Conservation (phyloP, 2,888 invertebrate genomes). For the Drosophila siamana region DNA sequence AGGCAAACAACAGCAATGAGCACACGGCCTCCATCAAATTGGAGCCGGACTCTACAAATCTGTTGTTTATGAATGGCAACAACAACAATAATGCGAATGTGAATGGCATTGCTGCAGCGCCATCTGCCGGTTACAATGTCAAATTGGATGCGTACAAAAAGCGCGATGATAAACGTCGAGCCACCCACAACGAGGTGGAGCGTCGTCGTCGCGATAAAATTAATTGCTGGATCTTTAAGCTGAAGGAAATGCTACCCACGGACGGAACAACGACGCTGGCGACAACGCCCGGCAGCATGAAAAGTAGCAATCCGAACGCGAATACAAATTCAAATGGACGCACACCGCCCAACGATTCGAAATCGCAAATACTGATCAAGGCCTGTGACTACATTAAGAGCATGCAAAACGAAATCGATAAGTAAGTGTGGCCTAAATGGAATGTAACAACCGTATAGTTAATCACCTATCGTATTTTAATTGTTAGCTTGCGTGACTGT, state of each 20-base stretch:
- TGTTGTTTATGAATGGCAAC: constrained; percentile 40
- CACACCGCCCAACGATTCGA: constrained; percentile 90
- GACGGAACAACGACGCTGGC: constrained; percentile 57
- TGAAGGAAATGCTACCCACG: constrained; percentile 95
- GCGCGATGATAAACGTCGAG: constrained; percentile 95
- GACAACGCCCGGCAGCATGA: constrained; percentile 24
- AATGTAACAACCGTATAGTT: background rate
- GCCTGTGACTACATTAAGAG: constrained; percentile 97
- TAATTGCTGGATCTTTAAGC: constrained; percentile 97
- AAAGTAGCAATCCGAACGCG: constrained; percentile 34
- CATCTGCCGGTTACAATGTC: constrained; percentile 36
- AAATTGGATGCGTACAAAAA: constrained; percentile 82
- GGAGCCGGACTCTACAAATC: constrained; percentile 63
- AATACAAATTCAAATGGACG: constrained; percentile 58
- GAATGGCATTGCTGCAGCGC: constrained; percentile 18
- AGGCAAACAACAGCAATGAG: constrained; percentile 20
- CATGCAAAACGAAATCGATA: constrained; percentile 91
- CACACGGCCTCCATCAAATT: constrained; percentile 61
- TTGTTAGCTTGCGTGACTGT: constrained; percentile 81
- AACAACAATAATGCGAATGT: constrained; percentile 33
- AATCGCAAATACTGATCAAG: constrained; percentile 97
- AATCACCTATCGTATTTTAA: background rate
- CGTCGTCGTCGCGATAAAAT: constrained; percentile 97
- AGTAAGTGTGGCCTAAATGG: constrained; percentile 82
- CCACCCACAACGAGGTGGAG: constrained; percentile 98